Evolutionary conservation across 2,113 vertebrate species (phyloP).

Genomic region (Taxidea taxus): DNA sequence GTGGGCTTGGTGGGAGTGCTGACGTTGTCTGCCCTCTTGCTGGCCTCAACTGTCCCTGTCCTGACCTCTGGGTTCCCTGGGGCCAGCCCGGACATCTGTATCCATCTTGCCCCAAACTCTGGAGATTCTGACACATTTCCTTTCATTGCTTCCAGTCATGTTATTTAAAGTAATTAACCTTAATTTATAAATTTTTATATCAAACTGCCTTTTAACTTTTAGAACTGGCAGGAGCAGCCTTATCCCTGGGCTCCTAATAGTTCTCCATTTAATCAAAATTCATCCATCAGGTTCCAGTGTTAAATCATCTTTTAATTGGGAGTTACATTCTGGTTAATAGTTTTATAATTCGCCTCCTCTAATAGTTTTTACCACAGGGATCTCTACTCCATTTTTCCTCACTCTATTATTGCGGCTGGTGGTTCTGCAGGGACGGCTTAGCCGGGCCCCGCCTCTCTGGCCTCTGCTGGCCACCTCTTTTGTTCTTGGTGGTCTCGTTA

Average conservation of each 20-base stretch:
- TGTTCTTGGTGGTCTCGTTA: slow-evolving; percentile 89
- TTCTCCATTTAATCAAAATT: slow-evolving; percentile 99
- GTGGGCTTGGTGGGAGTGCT: fast-evolving
- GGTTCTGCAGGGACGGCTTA: slow-evolving; percentile 83
- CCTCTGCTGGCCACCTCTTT: slow-evolving; percentile 74
- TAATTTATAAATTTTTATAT: slow-evolving; percentile 99
- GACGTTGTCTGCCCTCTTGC: neutral
- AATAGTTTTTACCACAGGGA: slow-evolving; percentile 98
- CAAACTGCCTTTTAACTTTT: slow-evolving; percentile 96
- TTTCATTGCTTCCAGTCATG: slow-evolving; percentile 92
- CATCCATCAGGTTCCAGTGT: slow-evolving; percentile 99
- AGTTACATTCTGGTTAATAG: slow-evolving; percentile 99
- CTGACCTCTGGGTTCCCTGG: slow-evolving; percentile 79
- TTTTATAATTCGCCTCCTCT: slow-evolving; percentile 98
- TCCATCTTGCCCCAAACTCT: slow-evolving; percentile 87
- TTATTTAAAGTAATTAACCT: slow-evolving; percentile 99
- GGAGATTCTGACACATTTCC: slow-evolving; percentile 91
- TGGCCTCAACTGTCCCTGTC: slow-evolving; percentile 71
- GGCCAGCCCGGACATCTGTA: slow-evolving; percentile 82
- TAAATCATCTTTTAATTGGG: slow-evolving; percentile 99
- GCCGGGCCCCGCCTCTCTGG: slow-evolving; percentile 79
- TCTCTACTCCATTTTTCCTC: slow-evolving; percentile 94
- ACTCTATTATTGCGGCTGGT: slow-evolving; percentile 84
- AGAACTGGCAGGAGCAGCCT: slow-evolving; percentile 89
- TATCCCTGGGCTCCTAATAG: slow-evolving; percentile 97